These are phyloP conservation scores for Melanotaenia parkinsoni DNA, from an alignment of 2,797 vertebrate genomes.

Conservation along the genomic window DNA sequence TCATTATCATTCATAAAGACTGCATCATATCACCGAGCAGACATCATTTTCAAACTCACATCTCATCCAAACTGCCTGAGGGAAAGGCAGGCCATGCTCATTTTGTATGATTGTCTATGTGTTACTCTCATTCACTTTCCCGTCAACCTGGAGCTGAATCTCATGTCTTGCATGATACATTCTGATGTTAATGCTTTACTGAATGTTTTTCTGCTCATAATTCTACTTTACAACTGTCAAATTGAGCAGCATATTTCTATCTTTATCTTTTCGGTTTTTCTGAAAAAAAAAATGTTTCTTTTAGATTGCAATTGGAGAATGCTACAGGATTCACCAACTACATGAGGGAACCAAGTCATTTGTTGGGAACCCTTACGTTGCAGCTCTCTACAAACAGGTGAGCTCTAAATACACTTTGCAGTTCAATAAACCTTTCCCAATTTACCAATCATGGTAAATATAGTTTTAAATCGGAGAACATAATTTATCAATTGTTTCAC, in stretches of 20 bases:
- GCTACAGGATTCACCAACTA: constrained; percentile 93
- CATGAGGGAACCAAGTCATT: constrained; percentile 92
- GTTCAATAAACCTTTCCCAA: background rate
- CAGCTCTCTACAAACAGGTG: constrained; percentile 93
- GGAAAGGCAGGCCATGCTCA: constrained; percentile 83
- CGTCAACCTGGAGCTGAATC: constrained; percentile 38
- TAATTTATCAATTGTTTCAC: background rate
- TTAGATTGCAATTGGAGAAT: constrained; percentile 95
- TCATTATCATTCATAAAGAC: constrained; percentile 40
- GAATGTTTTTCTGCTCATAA: constrained; percentile 29
- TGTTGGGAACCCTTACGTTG: constrained; percentile 92
- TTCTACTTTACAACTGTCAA: background rate
- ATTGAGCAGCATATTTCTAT: background rate
- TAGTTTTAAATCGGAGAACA: too few species aligned
- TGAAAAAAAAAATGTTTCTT: constrained; percentile 20
- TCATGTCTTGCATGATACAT: constrained; percentile 57
- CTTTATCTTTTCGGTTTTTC: background rate
- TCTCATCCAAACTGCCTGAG: constrained; percentile 70
- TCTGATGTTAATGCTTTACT: constrained; percentile 28
- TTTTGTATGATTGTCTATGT: constrained; percentile 58
- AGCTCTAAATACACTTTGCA: constrained; percentile 12
- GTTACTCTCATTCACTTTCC: constrained; percentile 33
- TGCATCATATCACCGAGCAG: constrained; percentile 40
- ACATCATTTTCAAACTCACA: constrained; percentile 34
- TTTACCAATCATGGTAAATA: background rate